Percentiles rank a stretch among this genome's conserved stretches.
Conservation (phyloP, 2,888 invertebrate genomes). For the Tridacna crocea region DNA sequence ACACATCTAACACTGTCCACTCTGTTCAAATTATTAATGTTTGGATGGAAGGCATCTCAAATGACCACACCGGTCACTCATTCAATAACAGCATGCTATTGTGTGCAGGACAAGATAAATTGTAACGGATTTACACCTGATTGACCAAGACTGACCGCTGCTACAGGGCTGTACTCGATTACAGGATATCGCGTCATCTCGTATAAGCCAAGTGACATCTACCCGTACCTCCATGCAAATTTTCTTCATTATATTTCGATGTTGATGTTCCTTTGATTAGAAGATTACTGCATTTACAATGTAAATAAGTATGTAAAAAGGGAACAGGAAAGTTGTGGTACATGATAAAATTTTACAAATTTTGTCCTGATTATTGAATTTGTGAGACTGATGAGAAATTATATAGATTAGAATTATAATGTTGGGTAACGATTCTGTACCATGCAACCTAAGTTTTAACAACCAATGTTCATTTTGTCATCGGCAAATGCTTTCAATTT, state of each 20-base stretch:
- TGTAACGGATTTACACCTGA: slow-evolving; percentile 59
- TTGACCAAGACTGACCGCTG: slow-evolving; percentile 45
- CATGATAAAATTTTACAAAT: neutral
- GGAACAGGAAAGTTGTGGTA: neutral
- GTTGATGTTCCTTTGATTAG: no score
- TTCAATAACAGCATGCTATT: slow-evolving; percentile 17
- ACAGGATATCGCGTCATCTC: slow-evolving; percentile 52
- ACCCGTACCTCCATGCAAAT: no score
- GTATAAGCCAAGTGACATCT: slow-evolving; percentile 25
- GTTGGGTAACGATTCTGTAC: no score
- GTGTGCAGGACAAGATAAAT: slow-evolving; percentile 25
- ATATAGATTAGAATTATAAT: no score
- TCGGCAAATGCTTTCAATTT: no score
- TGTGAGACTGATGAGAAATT: no score
- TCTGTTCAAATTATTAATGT: slow-evolving; percentile 13
- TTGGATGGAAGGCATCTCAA: slow-evolving; percentile 18
- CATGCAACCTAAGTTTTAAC: no score
- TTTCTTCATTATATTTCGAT: no score
- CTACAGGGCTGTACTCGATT: slow-evolving; percentile 25
- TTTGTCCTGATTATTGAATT: neutral
- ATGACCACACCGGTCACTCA: slow-evolving; percentile 18
- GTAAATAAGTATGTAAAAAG: no score
- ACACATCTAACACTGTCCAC: slow-evolving; percentile 2
- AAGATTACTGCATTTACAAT: no score
- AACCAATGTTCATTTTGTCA: no score